Conservation (phyloP, 1,140 invertebrate genomes). For the Thalassaphorura encarpata region DNA sequence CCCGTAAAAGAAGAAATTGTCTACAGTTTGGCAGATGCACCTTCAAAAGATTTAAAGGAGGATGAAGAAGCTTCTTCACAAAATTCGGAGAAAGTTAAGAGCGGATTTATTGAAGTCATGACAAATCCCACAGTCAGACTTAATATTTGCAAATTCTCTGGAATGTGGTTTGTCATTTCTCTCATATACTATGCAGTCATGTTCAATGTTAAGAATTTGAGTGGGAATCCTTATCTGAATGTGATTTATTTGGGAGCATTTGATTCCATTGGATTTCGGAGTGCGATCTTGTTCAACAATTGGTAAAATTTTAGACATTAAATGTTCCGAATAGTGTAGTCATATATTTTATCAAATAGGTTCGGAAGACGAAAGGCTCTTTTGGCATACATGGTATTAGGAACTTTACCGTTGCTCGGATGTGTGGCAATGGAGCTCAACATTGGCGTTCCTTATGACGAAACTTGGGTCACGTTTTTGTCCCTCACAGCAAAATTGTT, state of each 20-base stretch:
- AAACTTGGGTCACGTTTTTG: neutral
- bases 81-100: neutral
- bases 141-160: constrained; percentile 12
- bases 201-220: constrained; percentile 20
- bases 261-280: constrained; percentile 1
- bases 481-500: constrained; percentile 5
- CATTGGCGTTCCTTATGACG: neutral
- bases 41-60: constrained; percentile 4
- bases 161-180: constrained; percentile 8
- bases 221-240: constrained; percentile 22
- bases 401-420: constrained; percentile 2
- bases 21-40: neutral
- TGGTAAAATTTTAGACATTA: too few relatives aligned
- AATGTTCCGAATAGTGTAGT: too few relatives aligned
- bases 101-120: constrained; percentile 1
- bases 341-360: neutral
- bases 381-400: neutral
- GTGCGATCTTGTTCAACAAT: neutral
- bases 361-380: constrained; percentile 16
- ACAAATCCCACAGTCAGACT: constrained; percentile 4
- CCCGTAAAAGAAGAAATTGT: neutral
- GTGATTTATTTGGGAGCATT: constrained; percentile 12
- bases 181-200: constrained; percentile 18
- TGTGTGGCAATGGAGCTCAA: constrained; percentile 4
- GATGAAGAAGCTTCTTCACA: neutral